phyloP scores from a whole-genome alignment of 2,113 vertebrate genomes.

The Antechinus stuartii region DNA sequence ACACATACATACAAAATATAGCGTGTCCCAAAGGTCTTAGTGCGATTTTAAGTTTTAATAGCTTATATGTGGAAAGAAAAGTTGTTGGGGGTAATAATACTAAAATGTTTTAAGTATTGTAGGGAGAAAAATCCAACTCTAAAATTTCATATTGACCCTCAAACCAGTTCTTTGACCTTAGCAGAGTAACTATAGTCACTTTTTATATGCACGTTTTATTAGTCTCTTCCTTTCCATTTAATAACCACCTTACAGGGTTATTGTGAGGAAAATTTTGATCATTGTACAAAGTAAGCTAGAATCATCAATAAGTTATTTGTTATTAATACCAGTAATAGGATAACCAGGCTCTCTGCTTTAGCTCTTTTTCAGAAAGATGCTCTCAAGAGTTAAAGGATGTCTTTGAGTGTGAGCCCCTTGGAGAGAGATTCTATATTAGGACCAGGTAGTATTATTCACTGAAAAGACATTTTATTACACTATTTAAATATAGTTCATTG shows the following conservation, averaged over 20 bases:
- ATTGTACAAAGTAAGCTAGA: not conserved
- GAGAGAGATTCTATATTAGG: conserved; percentile 38
- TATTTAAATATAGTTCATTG: conserved; percentile 70
- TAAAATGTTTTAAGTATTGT: not conserved
- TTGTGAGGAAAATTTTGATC: not conserved
- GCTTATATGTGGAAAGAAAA: not conserved
- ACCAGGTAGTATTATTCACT: not conserved
- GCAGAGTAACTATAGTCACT: accelerated
- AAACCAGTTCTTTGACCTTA: conserved; percentile 54
- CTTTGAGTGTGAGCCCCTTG: not conserved
- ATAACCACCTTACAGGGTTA: not conserved
- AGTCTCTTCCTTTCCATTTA: not conserved
- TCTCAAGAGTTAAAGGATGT: not conserved
- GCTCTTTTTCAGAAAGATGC: not conserved
- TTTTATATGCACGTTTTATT: not conserved
- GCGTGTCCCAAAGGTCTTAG: not conserved
- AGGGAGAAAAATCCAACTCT: not conserved
- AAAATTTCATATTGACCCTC: not conserved
- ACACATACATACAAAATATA: not conserved
- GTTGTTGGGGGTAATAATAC: not conserved
- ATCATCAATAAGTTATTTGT: not conserved
- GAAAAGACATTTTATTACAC: conserved; percentile 64
- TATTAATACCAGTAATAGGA: not conserved
- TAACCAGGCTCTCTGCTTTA: not conserved
- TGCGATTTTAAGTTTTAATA: not conserved